These are phyloP conservation scores for Celastrina argiolus DNA, from an alignment of 2,888 invertebrate genomes.

Conservation along the genomic window DNA sequence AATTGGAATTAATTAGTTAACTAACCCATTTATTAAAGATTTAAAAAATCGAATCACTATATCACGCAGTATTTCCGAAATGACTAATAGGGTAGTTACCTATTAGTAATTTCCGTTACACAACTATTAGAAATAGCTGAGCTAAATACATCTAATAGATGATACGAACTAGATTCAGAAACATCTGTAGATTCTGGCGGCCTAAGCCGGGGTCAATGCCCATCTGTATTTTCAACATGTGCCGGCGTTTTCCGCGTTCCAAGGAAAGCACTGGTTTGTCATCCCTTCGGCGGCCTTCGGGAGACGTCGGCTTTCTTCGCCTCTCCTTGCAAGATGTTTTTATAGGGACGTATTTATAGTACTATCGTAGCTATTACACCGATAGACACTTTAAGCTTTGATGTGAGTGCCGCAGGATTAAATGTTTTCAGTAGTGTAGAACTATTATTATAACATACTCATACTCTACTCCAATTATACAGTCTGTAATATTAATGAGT, in stretches of 20 bases:
- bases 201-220: slow-evolving; percentile 71
- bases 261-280: slow-evolving; percentile 68
- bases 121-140: slow-evolving; percentile 38
- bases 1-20: no score
- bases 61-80: no score
- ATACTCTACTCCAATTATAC: neutral
- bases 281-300: slow-evolving; percentile 66
- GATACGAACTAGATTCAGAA: slow-evolving; percentile 59
- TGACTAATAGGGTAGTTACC: no score
- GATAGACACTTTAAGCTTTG: slow-evolving; percentile 13
- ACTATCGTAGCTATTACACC: slow-evolving; percentile 29
- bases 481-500: no score
- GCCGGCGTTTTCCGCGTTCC: slow-evolving; percentile 76
- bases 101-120: neutral
- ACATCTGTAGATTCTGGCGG: slow-evolving; percentile 67
- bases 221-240: slow-evolving; percentile 76
- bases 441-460: neutral
- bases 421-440: slow-evolving; percentile 16
- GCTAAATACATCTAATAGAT: slow-evolving; percentile 38
- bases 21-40: no score
- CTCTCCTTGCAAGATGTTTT: slow-evolving; percentile 34
- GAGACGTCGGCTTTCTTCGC: slow-evolving; percentile 50
- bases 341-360: slow-evolving; percentile 32
- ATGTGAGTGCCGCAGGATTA: neutral
- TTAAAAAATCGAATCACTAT: no score